Percentiles rank a stretch among this genome's conserved stretches.
Conservation (phyloP, 2,888 invertebrate species). For the Drosophila pullipes region DNA sequence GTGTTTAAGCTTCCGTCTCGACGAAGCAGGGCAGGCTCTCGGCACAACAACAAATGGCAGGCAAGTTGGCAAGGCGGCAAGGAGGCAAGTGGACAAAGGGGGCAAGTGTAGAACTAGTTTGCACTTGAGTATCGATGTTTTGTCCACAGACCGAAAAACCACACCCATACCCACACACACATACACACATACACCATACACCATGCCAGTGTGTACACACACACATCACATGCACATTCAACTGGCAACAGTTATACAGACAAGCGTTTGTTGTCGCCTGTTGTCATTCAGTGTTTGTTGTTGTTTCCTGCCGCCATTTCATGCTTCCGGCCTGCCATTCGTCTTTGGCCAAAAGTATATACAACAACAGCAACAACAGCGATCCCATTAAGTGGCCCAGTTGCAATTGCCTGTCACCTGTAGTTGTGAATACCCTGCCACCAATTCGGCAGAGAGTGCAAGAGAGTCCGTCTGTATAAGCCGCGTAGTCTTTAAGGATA, state of each 20-base stretch:
- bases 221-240: constrained; percentile 17
- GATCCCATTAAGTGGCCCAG: constrained; percentile 19
- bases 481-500: not conserved
- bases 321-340: constrained; percentile 66
- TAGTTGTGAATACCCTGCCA: constrained; percentile 13
- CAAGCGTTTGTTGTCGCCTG: constrained; percentile 39
- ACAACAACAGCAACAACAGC: not conserved
- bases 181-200: constrained; percentile 21
- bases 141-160: constrained; percentile 31
- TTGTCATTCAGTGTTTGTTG: constrained; percentile 64
- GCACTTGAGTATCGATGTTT: constrained; percentile 51
- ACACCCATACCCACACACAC: constrained; percentile 30
- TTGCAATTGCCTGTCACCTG: constrained; percentile 47
- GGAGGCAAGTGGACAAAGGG: not conserved
- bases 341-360: constrained; percentile 35
- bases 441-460: not conserved
- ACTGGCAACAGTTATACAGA: constrained; percentile 50
- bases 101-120: constrained; percentile 30
- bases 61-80: not conserved
- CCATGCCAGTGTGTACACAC: not conserved
- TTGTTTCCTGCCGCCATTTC: constrained; percentile 72
- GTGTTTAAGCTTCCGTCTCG: constrained; percentile 67
- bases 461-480: not conserved
- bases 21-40: not conserved
- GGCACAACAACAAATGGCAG: not conserved